Conservation (phyloP, 1,140 invertebrate species). For the Stegodyphus dumicola region DNA sequence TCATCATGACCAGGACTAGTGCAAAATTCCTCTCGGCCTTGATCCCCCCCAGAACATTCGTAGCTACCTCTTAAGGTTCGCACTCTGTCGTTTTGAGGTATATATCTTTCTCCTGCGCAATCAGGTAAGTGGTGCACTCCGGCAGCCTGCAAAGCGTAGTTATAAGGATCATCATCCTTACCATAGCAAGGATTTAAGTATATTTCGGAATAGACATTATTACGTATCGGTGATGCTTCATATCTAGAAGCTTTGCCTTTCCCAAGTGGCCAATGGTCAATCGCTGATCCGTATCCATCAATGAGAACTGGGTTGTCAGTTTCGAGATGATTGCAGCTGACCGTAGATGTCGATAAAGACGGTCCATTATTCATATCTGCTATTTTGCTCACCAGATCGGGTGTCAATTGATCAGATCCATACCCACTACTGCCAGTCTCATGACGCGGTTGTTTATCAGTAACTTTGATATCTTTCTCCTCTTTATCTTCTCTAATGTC, state of each 20-base stretch:
- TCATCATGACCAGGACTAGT: slow-evolving; percentile 34
- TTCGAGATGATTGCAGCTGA: slow-evolving; percentile 52
- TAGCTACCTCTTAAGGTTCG: slow-evolving; percentile 45
- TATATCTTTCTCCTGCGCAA: slow-evolving; percentile 30
- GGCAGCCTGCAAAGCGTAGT: slow-evolving; percentile 20
- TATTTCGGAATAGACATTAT: slow-evolving; percentile 43
- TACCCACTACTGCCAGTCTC: slow-evolving; percentile 64
- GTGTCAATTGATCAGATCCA: slow-evolving; percentile 63
- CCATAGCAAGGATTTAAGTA: slow-evolving; percentile 54
- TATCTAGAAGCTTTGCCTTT: slow-evolving; percentile 27
- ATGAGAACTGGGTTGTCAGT: slow-evolving; percentile 38
- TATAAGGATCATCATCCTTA: slow-evolving; percentile 49
- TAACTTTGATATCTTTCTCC: slow-evolving; percentile 62
- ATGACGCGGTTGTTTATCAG: slow-evolving; percentile 60
- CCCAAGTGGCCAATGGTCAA: slow-evolving; percentile 57
- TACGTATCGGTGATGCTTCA: slow-evolving; percentile 18
- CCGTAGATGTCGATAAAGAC: slow-evolving; percentile 46
- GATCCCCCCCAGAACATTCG: slow-evolving; percentile 18
- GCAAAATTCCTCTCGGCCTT: slow-evolving; percentile 23
- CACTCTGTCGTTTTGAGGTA: slow-evolving; percentile 55
- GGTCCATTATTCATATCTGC: slow-evolving; percentile 51
- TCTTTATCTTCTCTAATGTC: slow-evolving; percentile 48
- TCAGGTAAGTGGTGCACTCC: slow-evolving; percentile 44
- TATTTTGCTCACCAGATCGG: slow-evolving; percentile 63
- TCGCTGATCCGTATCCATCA: slow-evolving; percentile 49